phyloP scores from a whole-genome alignment of 1,140 invertebrate genomes.

The Panagrolaimus sp. region DNA sequence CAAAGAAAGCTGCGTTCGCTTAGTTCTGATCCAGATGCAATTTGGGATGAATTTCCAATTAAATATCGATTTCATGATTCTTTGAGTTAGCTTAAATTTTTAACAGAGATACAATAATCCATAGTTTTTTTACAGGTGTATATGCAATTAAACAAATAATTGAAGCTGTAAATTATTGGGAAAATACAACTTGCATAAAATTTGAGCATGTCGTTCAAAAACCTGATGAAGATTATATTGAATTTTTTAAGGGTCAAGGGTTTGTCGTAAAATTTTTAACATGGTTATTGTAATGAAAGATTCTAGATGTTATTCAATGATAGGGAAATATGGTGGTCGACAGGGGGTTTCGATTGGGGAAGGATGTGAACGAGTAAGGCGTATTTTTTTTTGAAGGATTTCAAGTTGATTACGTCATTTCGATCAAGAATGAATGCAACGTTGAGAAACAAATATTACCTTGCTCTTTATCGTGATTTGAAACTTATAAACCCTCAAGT shows the following conservation, averaged over 20 bases:
- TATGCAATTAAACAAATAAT: slow-evolving; percentile 52
- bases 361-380: slow-evolving; percentile 47
- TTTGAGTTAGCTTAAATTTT: slow-evolving; percentile 24
- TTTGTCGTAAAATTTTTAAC: slow-evolving; percentile 10
- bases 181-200: slow-evolving; percentile 48
- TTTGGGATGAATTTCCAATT: slow-evolving; percentile 47
- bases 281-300: background rate
- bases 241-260: slow-evolving; percentile 57
- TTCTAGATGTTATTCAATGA: slow-evolving; percentile 56
- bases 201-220: slow-evolving; percentile 48
- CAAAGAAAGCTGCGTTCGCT: slow-evolving; percentile 29
- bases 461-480: no score
- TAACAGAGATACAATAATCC: slow-evolving; percentile 35
- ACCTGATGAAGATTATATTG: slow-evolving; percentile 44
- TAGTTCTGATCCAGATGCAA: slow-evolving; percentile 44
- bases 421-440: no score
- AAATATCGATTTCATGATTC: slow-evolving; percentile 54
- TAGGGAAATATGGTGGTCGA: slow-evolving; percentile 51
- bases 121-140: slow-evolving; percentile 58
- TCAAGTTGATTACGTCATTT: no score
- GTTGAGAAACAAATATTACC: no score
- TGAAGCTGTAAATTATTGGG: slow-evolving; percentile 49
- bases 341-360: slow-evolving; percentile 55
- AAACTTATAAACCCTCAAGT: no score
- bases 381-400: background rate